Base-by-base conservation (phyloP, 2,113 vertebrate species). In the Chunga burmeisteri region DNA sequence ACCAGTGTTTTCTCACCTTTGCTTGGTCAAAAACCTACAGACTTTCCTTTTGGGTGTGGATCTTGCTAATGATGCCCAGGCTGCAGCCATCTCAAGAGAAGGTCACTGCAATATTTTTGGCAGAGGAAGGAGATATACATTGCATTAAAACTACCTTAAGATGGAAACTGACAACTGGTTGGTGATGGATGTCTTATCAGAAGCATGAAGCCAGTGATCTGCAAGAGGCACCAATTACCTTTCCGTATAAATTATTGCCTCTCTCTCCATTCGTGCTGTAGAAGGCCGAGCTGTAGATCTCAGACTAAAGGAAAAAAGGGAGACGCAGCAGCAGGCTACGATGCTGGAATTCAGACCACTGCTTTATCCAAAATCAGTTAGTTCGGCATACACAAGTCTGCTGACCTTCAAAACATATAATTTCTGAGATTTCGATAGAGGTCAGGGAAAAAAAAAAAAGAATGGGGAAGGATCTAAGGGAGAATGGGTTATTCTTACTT, bases 131-230 rank as follows among this genome's bases (percentile, higher is more conserved):
- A 91, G 47, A 66, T 32, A 66, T 1, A n/a, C 1, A 10, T 47
- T 62, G 11, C 2, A 8, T 58, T 68, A 79, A 87, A 92, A 71
- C 34, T 68, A 36, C 36, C 32, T 84, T 68, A 79, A 85, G 91
- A 80, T 87, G 73, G 70, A 94, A 95, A 91, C 25, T 79, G 72
- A 79, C 50, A 89, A 83, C 47, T 44, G 25, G 44, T n/a, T 81
- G 56, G 19, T 84, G 80, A 92, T n/a, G 25, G 16, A 90, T 88
- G 34, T 58, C 34, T 18, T 75, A 71, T 16, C 70, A 68, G 73
- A 89, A 91, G 56, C 44, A 81, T n/a, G 20, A 89, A 94, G 94
- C 32, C 81, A 95, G 80, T 87, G 93, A 96, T 91, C 79, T 94
- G 93, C 66, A 95, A 93, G 81, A 94, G 62, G 58, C 14, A 63